phyloP scores from a whole-genome alignment of 2,113 vertebrate species.

The Struthidea cinerea region DNA sequence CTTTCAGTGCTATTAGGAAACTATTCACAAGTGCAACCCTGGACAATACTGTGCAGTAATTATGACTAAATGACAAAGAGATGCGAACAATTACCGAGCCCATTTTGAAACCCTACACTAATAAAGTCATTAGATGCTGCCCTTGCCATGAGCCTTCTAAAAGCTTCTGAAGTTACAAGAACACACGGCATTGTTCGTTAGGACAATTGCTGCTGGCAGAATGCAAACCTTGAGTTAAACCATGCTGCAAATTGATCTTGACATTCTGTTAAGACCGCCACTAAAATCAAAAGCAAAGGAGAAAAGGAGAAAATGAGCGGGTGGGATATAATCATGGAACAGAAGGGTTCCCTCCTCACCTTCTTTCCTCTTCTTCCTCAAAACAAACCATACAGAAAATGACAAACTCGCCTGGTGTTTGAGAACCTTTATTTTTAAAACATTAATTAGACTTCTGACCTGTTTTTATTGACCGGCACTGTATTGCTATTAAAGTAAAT shows the following conservation, averaged over 20 bases:
- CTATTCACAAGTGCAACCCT: conserved; percentile 74
- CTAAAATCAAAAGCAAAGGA: conserved; percentile 84
- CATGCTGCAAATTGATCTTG: conserved; percentile 89
- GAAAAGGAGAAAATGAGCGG: conserved; percentile 86
- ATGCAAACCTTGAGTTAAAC: conserved; percentile 85
- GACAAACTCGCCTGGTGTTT: conserved; percentile 79
- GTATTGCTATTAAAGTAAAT: conserved; percentile 62
- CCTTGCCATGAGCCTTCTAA: conserved; percentile 81
- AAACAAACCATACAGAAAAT: conserved; percentile 76
- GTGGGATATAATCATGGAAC: conserved; percentile 80
- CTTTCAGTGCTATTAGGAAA: conserved; percentile 73
- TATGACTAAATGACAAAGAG: conserved; percentile 91
- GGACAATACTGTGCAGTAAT: conserved; percentile 85
- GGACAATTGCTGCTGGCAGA: conserved; percentile 83
- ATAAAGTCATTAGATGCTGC: conserved; percentile 88
- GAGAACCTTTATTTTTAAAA: conserved; percentile 89
- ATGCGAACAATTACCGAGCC: conserved; percentile 87
- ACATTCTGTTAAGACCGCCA: conserved; percentile 82
- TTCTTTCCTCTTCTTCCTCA: conserved; percentile 72
- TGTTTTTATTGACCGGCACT: conserved; percentile 71
- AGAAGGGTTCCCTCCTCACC: conserved; percentile 80
- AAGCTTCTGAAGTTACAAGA: conserved; percentile 85
- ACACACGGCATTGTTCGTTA: conserved; percentile 81
- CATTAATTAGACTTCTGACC: conserved; percentile 86
- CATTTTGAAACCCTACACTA: conserved; percentile 91